A percentile compares a stretch with the other conserved stretches of the same genome.
Evolutionary conservation across 2,113 vertebrate species (phyloP).

Genomic region (Halichoerus grypus): DNA sequence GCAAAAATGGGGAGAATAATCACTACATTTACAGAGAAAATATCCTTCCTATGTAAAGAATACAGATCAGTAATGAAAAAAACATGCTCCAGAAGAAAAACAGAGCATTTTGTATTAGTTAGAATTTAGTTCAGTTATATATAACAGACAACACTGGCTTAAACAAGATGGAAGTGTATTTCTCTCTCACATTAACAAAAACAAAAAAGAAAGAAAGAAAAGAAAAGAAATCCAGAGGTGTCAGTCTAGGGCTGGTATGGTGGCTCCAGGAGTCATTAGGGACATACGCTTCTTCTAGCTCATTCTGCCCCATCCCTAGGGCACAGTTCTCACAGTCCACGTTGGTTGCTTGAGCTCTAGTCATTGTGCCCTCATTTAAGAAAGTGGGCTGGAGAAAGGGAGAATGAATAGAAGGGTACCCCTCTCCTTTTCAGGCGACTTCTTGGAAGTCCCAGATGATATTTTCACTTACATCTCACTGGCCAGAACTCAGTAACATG

Average conservation of each 20-base stretch:
- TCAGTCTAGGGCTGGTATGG: neutral
- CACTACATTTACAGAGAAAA: neutral
- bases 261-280: neutral
- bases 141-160: neutral
- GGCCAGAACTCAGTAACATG: neutral
- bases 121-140: constrained; percentile 9
- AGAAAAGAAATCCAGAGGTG: neutral
- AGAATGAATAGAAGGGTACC: neutral
- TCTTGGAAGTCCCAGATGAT: neutral
- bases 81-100: neutral
- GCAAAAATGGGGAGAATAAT: neutral
- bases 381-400: neutral
- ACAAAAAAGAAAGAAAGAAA: neutral
- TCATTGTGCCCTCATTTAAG: neutral
- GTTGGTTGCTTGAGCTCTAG: neutral
- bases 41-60: neutral
- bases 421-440: neutral
- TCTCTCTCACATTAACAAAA: neutral
- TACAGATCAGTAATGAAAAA: neutral
- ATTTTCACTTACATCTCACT: neutral
- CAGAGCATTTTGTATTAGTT: neutral
- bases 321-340: neutral
- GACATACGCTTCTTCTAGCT: neutral
- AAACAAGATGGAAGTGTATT: neutral
- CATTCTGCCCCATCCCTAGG: neutral